phyloP scores from a whole-genome alignment of 2,888 invertebrate species.

The Hipparchia sbordonii region DNA sequence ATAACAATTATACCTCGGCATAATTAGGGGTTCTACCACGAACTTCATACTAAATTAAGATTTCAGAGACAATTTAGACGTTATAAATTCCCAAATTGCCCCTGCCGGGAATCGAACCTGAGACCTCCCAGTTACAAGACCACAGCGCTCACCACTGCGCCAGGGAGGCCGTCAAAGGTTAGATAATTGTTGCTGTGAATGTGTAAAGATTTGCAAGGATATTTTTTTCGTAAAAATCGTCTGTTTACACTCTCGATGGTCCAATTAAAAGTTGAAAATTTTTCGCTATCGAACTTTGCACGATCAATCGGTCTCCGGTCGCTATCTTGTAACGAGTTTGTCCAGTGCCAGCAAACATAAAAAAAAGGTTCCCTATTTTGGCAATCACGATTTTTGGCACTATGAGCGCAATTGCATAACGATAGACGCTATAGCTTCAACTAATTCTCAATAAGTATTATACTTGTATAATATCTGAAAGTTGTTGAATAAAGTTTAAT shows the following conservation, averaged over 20 bases:
- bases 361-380: neutral
- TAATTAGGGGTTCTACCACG: too few relatives aligned
- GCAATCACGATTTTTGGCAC: slow-evolving; percentile 11
- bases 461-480: too few relatives aligned
- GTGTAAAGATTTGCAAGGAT: neutral
- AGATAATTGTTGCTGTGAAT: neutral
- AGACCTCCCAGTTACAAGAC: too few relatives aligned
- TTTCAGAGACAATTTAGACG: too few relatives aligned
- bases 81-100: too few relatives aligned
- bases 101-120: too few relatives aligned
- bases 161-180: too few relatives aligned
- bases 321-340: slow-evolving; percentile 22
- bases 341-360: slow-evolving; percentile 12
- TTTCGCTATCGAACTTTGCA: slow-evolving; percentile 18
- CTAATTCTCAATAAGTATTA: neutral
- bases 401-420: neutral
- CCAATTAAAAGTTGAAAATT: slow-evolving; percentile 12
- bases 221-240: slow-evolving; percentile 6
- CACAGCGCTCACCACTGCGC: too few relatives aligned
- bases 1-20: too few relatives aligned
- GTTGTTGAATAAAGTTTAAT: too few relatives aligned
- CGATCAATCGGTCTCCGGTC: slow-evolving; percentile 17
- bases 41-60: too few relatives aligned
- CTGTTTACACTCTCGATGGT: slow-evolving; percentile 7
- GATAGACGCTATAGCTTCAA: neutral